Conservation (phyloP, 2,797 vertebrate species). For the Clarias platycephalus region DNA sequence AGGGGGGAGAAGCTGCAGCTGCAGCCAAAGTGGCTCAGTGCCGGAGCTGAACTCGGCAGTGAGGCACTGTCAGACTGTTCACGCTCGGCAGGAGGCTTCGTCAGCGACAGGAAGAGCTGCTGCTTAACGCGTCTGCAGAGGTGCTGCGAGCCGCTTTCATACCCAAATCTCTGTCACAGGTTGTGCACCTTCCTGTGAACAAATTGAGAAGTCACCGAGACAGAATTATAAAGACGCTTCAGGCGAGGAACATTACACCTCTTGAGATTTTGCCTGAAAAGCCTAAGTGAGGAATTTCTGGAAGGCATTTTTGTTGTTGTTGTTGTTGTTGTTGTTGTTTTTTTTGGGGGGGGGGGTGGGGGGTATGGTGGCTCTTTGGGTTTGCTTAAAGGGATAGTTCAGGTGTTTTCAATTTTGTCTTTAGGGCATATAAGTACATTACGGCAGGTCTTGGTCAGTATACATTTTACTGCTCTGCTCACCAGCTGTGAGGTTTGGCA, state of each 20-base stretch:
- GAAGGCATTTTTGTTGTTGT: too few relatives aligned
- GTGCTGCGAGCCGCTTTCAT: background rate
- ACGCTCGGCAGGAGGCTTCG: conserved; percentile 8
- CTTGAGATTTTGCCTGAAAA: conserved; percentile 31
- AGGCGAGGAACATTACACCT: conserved; percentile 14
- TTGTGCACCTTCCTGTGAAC: conserved; percentile 40
- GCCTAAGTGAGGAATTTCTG: conserved; percentile 42
- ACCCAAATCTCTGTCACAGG: conserved; percentile 33
- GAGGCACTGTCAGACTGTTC: conserved; percentile 1
- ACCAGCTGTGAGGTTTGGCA: too few relatives aligned
- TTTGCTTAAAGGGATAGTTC: background rate
- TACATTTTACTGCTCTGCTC: too few relatives aligned
- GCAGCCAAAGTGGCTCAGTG: background rate
- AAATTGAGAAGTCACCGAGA: conserved; percentile 25
- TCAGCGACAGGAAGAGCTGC: conserved; percentile 14
- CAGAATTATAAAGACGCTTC: conserved; percentile 28
- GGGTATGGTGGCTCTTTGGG: conserved; percentile 35
- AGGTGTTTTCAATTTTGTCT: too few relatives aligned
- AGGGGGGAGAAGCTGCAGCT: conserved; percentile 16
- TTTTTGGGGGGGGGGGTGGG: too few relatives aligned
- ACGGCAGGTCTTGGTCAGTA: too few relatives aligned
- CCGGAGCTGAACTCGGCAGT: conserved; percentile 11
- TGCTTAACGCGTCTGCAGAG: conserved; percentile 16
- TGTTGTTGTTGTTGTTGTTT: too few relatives aligned
- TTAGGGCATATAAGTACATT: too few relatives aligned